A percentile compares a stretch with the other conserved stretches of the same genome.
These are phyloP conservation scores for Vulpes ferrilata DNA, from an alignment of 2,113 vertebrate genomes.

Conservation along the genomic window DNA sequence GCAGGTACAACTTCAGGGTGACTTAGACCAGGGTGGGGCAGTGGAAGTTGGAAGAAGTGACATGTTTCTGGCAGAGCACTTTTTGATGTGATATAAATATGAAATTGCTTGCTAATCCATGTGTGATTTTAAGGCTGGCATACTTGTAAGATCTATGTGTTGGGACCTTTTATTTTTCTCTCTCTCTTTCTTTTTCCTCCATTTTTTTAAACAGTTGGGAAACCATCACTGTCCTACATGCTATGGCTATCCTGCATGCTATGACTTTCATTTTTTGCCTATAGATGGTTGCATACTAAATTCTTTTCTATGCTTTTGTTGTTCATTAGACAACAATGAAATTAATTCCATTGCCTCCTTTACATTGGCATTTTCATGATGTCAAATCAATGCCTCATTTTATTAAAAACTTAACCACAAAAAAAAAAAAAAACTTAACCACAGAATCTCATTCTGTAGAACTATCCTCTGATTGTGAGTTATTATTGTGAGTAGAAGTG, in stretches of 20 bases:
- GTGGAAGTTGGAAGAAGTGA: neutral
- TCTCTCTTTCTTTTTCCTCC: too few species aligned
- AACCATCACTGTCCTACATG: neutral
- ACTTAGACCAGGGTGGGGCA: neutral
- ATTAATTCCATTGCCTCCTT: neutral
- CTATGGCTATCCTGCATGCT: rapidly evolving
- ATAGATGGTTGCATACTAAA: neutral
- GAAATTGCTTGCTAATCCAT: neutral
- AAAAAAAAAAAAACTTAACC: neutral
- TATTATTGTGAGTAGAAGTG: neutral
- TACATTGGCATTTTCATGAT: neutral
- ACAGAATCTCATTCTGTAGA: neutral
- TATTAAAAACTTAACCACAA: slow-evolving; percentile 16
- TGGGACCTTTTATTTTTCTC: neutral
- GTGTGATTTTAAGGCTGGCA: neutral
- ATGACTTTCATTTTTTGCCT: neutral
- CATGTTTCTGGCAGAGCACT: neutral
- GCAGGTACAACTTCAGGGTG: neutral
- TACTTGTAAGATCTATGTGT: neutral
- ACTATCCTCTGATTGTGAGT: neutral
- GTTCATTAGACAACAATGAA: neutral
- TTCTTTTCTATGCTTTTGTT: neutral
- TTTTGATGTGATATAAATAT: neutral
- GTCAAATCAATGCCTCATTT: neutral
- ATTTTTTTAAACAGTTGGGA: neutral